A percentile compares a stretch with the other conserved stretches of the same genome.
Conservation (phyloP, 2,113 vertebrate genomes). For the Eretmochelys imbricata region DNA sequence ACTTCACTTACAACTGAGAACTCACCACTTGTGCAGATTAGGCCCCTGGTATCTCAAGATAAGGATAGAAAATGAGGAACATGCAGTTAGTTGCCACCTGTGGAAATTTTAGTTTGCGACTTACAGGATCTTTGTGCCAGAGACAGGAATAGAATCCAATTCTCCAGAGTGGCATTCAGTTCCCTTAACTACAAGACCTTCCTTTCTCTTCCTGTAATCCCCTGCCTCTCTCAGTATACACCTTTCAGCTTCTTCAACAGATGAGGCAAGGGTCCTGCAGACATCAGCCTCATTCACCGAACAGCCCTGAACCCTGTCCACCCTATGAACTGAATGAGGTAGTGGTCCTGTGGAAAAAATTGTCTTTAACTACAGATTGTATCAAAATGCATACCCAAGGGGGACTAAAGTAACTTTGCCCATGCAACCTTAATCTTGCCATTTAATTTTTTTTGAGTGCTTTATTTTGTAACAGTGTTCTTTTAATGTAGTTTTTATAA, state of each 20-base stretch:
- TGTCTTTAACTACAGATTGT: not conserved
- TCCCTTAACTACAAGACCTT: not conserved
- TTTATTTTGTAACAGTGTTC: not conserved
- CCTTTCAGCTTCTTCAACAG: not conserved
- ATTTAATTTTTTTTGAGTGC: not conserved
- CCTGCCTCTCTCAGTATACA: not conserved
- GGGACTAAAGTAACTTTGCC: not conserved
- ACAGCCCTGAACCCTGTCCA: not conserved
- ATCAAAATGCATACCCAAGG: not conserved
- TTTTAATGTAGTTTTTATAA: not conserved
- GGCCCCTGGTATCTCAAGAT: not conserved
- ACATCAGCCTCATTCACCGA: not conserved
- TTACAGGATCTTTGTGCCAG: not conserved
- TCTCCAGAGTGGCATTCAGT: fast-evolving
- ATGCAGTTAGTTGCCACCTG: not conserved
- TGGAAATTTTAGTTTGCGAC: not conserved
- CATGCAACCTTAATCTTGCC: not conserved
- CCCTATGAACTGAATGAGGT: not conserved
- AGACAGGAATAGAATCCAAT: not conserved
- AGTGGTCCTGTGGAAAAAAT: not conserved
- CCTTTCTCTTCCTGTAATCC: not conserved
- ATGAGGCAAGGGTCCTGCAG: not conserved
- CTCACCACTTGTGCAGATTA: not conserved
- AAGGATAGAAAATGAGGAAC: not conserved
- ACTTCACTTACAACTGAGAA: not conserved